phyloP scores from a whole-genome alignment of 2,797 vertebrate species.

The Rhadinocentrus ornatus region DNA sequence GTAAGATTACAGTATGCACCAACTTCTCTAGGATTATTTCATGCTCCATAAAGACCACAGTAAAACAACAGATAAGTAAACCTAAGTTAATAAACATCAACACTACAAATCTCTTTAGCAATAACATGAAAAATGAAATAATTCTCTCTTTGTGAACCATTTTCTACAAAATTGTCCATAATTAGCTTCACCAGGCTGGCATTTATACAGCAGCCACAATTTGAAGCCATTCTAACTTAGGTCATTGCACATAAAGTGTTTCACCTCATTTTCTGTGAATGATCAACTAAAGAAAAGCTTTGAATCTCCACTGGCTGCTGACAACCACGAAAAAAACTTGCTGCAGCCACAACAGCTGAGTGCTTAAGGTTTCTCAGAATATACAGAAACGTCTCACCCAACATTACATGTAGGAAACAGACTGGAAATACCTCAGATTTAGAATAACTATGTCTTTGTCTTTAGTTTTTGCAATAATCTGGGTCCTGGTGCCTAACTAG shows the following conservation, averaged over 20 bases:
- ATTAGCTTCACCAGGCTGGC: not conserved
- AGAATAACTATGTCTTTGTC: not conserved
- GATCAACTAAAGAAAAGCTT: not conserved
- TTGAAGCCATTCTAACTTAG: not conserved
- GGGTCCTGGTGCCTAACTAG: not conserved
- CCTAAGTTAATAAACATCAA: not conserved
- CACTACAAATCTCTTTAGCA: not conserved
- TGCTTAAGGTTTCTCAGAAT: not conserved
- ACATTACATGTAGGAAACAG: not conserved
- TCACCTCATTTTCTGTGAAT: constrained; percentile 8
- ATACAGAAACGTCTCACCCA: not conserved
- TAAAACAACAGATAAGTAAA: no score
- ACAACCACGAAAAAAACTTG: not conserved
- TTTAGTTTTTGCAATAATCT: not conserved
- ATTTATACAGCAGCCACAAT: constrained; percentile 1
- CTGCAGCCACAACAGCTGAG: not conserved
- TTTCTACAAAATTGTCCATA: not conserved
- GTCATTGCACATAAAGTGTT: not conserved
- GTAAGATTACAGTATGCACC: not conserved
- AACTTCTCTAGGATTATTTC: not conserved
- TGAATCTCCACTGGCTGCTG: not conserved
- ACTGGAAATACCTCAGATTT: not conserved
- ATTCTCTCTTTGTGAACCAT: not conserved
- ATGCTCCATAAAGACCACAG: not conserved
- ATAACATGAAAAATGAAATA: not conserved